Base-by-base conservation (phyloP, 1,140 invertebrate genomes). In the Cyphomyrmex costatus region DNA sequence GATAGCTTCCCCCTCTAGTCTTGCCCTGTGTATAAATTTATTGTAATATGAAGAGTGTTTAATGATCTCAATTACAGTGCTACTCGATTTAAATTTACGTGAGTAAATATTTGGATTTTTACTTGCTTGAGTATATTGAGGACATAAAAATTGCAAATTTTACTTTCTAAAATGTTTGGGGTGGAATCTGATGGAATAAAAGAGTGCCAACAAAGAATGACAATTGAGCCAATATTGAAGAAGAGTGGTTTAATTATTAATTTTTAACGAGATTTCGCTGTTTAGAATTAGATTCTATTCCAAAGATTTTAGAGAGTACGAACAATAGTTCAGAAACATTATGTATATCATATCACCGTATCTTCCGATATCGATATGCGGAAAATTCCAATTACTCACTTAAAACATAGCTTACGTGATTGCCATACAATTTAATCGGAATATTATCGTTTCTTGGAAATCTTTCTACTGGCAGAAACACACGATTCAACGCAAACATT, bases 1-100 rank as follows among this genome's bases (percentile, higher is more conserved):
- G 79, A 83, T 83, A 42, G 49, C 51, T 58, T 19, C 21, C 21
- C 4, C 42, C 66, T n/a, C 51, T 6, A 16, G 24, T 68, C 46
- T 36, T 10, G 53, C 7, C n/a, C 7, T 60, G 79, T 73, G n/a
- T 83, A 49, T 83, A 73, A 60, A 73, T 83, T 19, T 14, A 24
- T 24, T 24, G 24, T 82, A 60, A 83, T 80, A 49, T 42, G 53
- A 6, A 24, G 19, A 66, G 19, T 12, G 68, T 24, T 73, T 83
- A 83, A 60, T 60, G 53, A 73, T 73, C 8, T 56, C 79, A 19
- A 46, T 73, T 53, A 21, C 16, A 58, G 10, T 36, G 10, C 10
- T 60, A 56, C 36, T 70, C 46, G 24, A 14, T 46, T 78, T 30
- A n/a, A 78, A 78, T 65, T 16, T 7, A n/a, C n/a, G 1, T 21